Percentiles rank a stretch among this genome's conserved stretches.
phyloP scores from a whole-genome alignment of 1,140 invertebrate species.

The Temnothorax longispinosus region DNA sequence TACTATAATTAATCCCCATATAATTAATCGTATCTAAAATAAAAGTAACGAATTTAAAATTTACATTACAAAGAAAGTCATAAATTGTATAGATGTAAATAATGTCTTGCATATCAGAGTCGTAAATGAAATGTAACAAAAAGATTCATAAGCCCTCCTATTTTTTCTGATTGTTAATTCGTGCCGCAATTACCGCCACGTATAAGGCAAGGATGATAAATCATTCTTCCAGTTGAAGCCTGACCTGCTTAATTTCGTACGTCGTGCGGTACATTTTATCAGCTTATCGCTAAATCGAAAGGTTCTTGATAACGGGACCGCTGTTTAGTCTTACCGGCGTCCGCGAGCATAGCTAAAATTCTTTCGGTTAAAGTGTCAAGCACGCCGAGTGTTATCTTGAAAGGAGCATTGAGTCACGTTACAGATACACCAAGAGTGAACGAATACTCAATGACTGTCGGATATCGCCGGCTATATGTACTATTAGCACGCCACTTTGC shows the following conservation, averaged over 20 bases:
- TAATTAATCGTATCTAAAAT: constrained; percentile 6
- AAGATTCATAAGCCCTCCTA: not conserved
- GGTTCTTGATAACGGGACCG: constrained; percentile 14
- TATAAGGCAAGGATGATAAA: not conserved
- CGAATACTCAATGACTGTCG: constrained; percentile 52
- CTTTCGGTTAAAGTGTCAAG: constrained; percentile 54
- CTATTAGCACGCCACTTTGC: constrained; percentile 46
- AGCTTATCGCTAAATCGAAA: constrained; percentile 43
- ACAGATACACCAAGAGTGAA: constrained; percentile 30
- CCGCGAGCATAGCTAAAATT: constrained; percentile 40
- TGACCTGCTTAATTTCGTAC: constrained; percentile 47
- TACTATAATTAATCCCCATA: constrained; percentile 12
- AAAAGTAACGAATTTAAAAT: not conserved
- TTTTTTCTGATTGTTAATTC: constrained; percentile 17
- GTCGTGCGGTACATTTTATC: constrained; percentile 35
- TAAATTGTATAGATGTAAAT: not conserved
- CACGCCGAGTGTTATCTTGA: constrained; percentile 35
- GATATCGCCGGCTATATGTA: constrained; percentile 13
- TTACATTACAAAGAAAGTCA: not conserved
- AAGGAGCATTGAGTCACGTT: constrained; percentile 53
- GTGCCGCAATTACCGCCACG: not conserved
- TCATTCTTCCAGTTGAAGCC: not conserved
- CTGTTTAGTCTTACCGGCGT: constrained; percentile 45
- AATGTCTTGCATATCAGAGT: too few species aligned
- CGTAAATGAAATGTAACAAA: not conserved